phyloP scores from a whole-genome alignment of 2,797 vertebrate genomes.

The Enteromius afrohamiltoni region DNA sequence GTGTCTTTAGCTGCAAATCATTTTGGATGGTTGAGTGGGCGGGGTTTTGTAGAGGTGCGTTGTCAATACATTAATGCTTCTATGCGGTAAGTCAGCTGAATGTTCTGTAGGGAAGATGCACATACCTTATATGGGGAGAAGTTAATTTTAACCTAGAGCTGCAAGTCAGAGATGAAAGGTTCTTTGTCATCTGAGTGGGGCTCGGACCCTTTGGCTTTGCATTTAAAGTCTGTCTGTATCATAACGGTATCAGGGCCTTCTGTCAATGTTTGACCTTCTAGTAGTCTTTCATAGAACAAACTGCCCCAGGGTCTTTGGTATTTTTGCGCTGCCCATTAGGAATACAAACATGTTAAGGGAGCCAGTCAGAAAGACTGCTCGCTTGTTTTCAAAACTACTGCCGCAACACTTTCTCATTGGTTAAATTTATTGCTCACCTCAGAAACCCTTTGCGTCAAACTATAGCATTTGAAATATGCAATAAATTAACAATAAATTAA shows the following conservation, averaged over 20 bases:
- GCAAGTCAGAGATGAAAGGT: not conserved
- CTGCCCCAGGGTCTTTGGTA: not conserved
- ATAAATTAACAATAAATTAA: not conserved
- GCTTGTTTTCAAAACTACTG: not conserved
- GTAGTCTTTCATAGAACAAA: slow-evolving; percentile 26
- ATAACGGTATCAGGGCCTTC: not conserved
- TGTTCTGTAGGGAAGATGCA: not conserved
- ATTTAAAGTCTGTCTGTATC: not conserved
- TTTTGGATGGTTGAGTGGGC: not conserved
- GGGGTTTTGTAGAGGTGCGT: not conserved
- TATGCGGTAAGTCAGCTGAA: not conserved
- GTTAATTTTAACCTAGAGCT: not conserved
- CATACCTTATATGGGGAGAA: not conserved
- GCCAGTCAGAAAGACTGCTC: slow-evolving; percentile 5
- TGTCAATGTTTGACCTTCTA: slow-evolving; percentile 29
- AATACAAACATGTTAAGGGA: not conserved
- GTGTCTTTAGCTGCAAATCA: not conserved
- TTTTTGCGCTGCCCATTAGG: not conserved
- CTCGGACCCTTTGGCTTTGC: not conserved
- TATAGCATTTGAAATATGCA: not conserved
- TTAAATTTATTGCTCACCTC: not conserved
- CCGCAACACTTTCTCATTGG: not conserved
- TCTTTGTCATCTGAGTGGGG: not conserved
- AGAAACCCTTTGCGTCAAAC: not conserved
- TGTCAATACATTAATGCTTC: not conserved